phyloP scores from a whole-genome alignment of 2,113 vertebrate genomes.

The Vicugna pacos region DNA sequence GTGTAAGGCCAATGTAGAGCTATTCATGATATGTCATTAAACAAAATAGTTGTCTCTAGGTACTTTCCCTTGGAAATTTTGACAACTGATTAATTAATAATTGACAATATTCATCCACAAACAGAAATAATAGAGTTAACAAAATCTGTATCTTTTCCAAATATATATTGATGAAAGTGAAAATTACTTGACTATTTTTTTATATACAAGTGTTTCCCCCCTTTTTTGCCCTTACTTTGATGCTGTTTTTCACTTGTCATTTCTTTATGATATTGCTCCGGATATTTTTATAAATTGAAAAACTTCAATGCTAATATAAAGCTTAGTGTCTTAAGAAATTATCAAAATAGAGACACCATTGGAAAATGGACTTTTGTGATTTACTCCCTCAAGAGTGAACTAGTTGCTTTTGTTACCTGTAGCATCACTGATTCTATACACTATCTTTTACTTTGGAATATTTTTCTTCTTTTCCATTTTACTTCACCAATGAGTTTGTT shows the following conservation, averaged over 20 bases:
- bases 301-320: background rate
- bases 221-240: background rate
- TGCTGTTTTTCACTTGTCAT: background rate
- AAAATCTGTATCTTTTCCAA: background rate
- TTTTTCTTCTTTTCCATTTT: background rate
- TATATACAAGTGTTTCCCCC: background rate
- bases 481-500: background rate
- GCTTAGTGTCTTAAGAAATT: background rate
- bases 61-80: background rate
- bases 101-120: background rate
- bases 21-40: background rate
- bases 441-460: background rate
- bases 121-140: background rate
- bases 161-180: constrained; percentile 8
- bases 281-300: constrained; percentile 23
- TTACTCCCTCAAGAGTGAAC: background rate
- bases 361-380: background rate
- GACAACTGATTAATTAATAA: background rate
- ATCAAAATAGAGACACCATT: background rate
- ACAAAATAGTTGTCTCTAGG: background rate
- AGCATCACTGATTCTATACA: background rate
- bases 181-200: background rate
- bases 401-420: background rate
- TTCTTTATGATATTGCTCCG: background rate
- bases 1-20: background rate